Percentiles rank a stretch among this genome's conserved stretches.
These are phyloP conservation scores for Lytechinus variegatus DNA, from an alignment of 35 echinoderm and acorn worm species.

Conservation along the genomic window DNA sequence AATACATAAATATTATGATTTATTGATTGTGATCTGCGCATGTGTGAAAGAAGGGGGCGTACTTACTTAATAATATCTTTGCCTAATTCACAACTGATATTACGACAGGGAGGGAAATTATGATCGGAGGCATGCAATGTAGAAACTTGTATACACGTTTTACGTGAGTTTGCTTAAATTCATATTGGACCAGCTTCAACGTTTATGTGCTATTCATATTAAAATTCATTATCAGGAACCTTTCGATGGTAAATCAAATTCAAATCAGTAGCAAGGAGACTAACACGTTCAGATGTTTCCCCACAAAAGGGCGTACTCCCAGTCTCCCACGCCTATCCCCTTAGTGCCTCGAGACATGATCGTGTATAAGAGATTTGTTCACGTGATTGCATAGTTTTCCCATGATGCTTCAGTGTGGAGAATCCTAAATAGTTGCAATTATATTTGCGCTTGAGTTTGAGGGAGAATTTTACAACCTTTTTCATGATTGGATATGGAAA, in stretches of 20 bases:
- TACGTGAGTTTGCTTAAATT: too few relatives aligned
- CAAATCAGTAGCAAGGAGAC: neutral
- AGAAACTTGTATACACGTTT: too few relatives aligned
- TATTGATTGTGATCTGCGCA: too few relatives aligned
- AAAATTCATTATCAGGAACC: too few relatives aligned
- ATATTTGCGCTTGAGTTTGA: neutral
- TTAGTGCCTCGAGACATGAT: neutral
- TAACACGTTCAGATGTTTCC: neutral
- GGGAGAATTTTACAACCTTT: neutral
- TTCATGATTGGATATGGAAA: neutral
- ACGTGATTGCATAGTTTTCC: neutral
- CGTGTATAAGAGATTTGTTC: conserved; percentile 7
- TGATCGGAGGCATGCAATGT: too few relatives aligned
- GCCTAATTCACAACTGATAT: too few relatives aligned
- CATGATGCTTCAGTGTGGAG: neutral
- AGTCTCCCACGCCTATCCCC: neutral
- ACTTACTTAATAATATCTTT: too few relatives aligned
- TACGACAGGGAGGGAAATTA: too few relatives aligned
- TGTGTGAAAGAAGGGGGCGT: too few relatives aligned
- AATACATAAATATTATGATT: too few relatives aligned
- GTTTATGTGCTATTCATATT: too few relatives aligned
- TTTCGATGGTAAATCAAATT: neutral
- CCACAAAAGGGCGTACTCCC: neutral
- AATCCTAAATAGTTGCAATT: neutral
- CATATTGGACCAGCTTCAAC: too few relatives aligned